Conservation (phyloP, 2,113 vertebrate genomes). For the Lutjanus erythropterus region DNA sequence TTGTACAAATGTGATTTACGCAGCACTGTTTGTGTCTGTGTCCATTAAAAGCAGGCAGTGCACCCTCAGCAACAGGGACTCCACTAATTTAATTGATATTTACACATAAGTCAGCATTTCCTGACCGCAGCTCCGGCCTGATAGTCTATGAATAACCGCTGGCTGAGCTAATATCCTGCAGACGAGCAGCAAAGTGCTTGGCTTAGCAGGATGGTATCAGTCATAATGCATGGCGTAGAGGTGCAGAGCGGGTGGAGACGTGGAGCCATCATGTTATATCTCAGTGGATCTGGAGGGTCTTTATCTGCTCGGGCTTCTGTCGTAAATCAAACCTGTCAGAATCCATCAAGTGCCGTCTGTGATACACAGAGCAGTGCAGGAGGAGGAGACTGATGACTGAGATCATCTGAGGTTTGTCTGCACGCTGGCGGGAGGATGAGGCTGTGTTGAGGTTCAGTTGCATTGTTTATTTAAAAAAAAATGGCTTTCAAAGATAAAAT, state of each 20-base stretch:
- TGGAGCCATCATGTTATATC: slow-evolving; percentile 65
- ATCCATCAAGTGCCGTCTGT: slow-evolving; percentile 29
- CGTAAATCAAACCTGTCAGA: slow-evolving; percentile 60
- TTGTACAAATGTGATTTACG: slow-evolving; percentile 70
- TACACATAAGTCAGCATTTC: slow-evolving; percentile 84
- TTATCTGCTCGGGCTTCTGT: slow-evolving; percentile 24
- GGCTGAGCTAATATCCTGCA: slow-evolving; percentile 72
- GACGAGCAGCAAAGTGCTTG: slow-evolving; percentile 80
- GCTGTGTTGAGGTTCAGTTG: background rate
- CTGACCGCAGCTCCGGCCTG: slow-evolving; percentile 60
- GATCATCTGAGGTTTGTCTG: slow-evolving; percentile 5
- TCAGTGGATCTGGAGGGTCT: slow-evolving; percentile 65
- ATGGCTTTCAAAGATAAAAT: background rate
- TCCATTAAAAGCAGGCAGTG: slow-evolving; percentile 65
- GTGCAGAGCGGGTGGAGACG: slow-evolving; percentile 36
- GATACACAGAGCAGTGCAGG: slow-evolving; percentile 35
- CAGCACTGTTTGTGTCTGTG: slow-evolving; percentile 36
- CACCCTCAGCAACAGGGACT: slow-evolving; percentile 71
- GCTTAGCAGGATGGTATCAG: slow-evolving; percentile 73
- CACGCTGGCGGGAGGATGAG: background rate
- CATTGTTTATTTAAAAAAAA: background rate
- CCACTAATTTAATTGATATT: slow-evolving; percentile 81
- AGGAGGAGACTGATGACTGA: slow-evolving; percentile 27
- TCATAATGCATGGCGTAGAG: slow-evolving; percentile 53
- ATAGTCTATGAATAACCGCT: slow-evolving; percentile 71